A percentile compares a stretch with the other conserved stretches of the same genome.
These are phyloP conservation scores for Clarias fuscus DNA, from an alignment of 2,797 vertebrate genomes.

Conservation along the genomic window DNA sequence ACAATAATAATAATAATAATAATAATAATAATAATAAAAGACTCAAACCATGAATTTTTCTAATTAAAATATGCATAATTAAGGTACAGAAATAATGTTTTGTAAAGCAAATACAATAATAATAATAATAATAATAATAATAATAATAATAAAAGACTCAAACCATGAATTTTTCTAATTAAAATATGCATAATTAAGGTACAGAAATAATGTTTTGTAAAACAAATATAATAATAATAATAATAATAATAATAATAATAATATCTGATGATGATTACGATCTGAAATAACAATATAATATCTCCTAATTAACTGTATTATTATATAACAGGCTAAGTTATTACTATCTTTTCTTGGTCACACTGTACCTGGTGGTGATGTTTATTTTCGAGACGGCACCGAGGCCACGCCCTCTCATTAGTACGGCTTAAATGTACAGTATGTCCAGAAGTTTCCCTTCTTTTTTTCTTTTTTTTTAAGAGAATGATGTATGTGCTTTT, in stretches of 20 bases:
- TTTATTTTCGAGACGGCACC: background rate
- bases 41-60: background rate
- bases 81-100: background rate
- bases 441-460: background rate
- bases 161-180: background rate
- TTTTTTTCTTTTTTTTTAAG: background rate
- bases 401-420: background rate
- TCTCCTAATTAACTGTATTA: background rate
- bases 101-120: background rate
- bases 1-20: background rate
- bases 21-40: background rate
- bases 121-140: background rate
- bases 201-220: background rate
- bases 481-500: conserved; percentile 11
- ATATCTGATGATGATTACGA: background rate
- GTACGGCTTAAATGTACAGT: background rate
- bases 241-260: background rate
- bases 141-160: background rate
- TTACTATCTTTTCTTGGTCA: background rate
- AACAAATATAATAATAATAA: background rate
- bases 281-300: background rate
- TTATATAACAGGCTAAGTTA: background rate
- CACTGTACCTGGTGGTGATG: background rate
- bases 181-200: background rate
- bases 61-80: background rate